A percentile compares a stretch with the other conserved stretches of the same genome.
These are phyloP conservation scores for Pachydiplax longipennis DNA, from an alignment of 2,888 invertebrate species.

Conservation along the genomic window DNA sequence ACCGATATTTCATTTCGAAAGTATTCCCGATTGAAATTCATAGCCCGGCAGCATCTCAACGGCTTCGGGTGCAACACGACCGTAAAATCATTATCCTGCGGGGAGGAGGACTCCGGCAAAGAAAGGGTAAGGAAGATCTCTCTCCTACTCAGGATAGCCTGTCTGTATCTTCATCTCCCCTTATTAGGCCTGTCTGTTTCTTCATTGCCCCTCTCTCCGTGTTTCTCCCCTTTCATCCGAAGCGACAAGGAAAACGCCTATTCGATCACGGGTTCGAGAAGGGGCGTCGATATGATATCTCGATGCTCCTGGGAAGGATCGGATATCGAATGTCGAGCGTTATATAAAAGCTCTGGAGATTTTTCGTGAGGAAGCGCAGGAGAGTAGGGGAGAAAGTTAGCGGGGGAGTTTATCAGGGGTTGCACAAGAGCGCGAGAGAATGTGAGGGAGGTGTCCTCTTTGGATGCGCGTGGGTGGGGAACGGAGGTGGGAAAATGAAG, in stretches of 20 bases:
- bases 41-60: background rate
- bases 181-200: background rate
- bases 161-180: background rate
- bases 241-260: background rate
- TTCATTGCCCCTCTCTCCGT: background rate
- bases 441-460: background rate
- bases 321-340: background rate
- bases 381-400: background rate
- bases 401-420: background rate
- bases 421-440: background rate
- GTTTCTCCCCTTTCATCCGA: background rate
- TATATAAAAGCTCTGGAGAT: background rate
- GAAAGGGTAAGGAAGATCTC: background rate
- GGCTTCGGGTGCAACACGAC: background rate
- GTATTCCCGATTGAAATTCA: too few species aligned
- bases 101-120: background rate
- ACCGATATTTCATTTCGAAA: too few species aligned
- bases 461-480: background rate
- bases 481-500: background rate
- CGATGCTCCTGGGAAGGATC: background rate
- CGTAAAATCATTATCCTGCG: background rate
- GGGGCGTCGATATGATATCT: conserved; percentile 10
- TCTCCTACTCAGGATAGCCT: background rate
- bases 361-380: background rate
- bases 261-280: background rate